Percentiles rank a stretch among this genome's conserved stretches.
Evolutionary conservation across 2,888 invertebrate genomes (phyloP).

Genomic region (Phania funesta): DNA sequence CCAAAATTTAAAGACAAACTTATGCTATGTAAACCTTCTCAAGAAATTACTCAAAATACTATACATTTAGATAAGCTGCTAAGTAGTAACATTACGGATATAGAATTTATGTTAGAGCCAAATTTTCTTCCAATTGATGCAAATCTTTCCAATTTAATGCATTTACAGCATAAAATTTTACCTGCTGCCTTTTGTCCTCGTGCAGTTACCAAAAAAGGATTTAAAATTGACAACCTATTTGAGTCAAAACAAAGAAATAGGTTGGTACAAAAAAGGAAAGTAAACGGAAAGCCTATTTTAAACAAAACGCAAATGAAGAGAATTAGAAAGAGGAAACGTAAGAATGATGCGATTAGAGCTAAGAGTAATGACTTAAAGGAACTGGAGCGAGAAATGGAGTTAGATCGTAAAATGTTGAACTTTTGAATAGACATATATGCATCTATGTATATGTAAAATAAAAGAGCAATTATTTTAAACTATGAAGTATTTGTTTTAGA

Average conservation of each 20-base stretch:
- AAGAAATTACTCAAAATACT: conserved; percentile 68
- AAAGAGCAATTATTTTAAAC: no score
- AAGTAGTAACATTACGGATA: conserved; percentile 67
- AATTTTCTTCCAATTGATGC: conserved; percentile 72
- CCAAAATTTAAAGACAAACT: conserved; percentile 73
- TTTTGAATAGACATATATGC: not conserved
- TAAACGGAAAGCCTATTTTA: not conserved
- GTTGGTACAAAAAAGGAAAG: not conserved
- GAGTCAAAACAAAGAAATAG: not conserved
- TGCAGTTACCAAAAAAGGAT: not conserved
- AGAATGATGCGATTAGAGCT: not conserved
- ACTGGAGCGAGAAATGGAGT: conserved; percentile 37
- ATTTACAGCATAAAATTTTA: conserved; percentile 70
- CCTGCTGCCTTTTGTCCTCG: conserved; percentile 73
- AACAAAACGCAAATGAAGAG: conserved; percentile 14
- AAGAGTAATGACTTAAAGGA: not conserved
- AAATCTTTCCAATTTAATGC: conserved; percentile 72
- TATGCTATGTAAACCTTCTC: conserved; percentile 71
- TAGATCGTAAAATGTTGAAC: conserved; percentile 44
- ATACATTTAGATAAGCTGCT: conserved; percentile 71
- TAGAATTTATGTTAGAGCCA: conserved; percentile 71
- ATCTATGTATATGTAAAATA: not conserved
- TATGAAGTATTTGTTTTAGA: no score
- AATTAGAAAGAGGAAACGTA: not conserved
- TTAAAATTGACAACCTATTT: not conserved